Evolutionary conservation across 2,888 invertebrate species (phyloP), one percentile per base, ranked within the genome.

Genomic region (Sclerodermus sp.): DNA sequence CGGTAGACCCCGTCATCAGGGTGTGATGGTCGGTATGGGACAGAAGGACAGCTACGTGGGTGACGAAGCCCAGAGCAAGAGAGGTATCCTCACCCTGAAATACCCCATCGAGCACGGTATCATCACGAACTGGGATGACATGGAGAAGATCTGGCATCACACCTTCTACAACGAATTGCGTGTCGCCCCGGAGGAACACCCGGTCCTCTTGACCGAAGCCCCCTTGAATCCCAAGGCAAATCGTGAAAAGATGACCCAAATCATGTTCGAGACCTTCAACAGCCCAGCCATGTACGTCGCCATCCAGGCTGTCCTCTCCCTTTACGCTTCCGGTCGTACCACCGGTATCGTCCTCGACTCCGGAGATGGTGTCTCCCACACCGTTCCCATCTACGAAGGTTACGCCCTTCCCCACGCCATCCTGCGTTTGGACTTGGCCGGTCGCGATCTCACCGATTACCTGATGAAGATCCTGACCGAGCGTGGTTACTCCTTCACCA

Each of bases 401-500:
- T 89, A 88, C 68, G 87, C 94, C 66, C 86, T 95, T 68, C 94
- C 95, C 79, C 95, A 96, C 77, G 95, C 95, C 83, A 96, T 96
- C 85, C 89, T 94, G 79, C 93, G 95, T 88, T 83, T 95, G 84
- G 94, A 95, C 83, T 88, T 95, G 87, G 95, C 95, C 76, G 95
- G 95, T 77, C 91, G 95, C 76, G 95, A 95, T 83, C 87, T 95
- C 82, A 95, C 95, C 82, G 94, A 95, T 84, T 95, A 95, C 85
- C 86, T 95, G 82, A 94, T 94, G 94, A 94, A 94, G 86, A 94
- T 95, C 87, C 87, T 95, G 78, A 93, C 93, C 79, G 93, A 94
- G 85, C 88, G 93, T 80, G 93, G 93, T 72, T 93, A 93, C 85
- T 91, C 91, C 62, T 93, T 94, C 88, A 93, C 93, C 80, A 94